phyloP scores from a whole-genome alignment of 2,797 vertebrate genomes.

The Hephaestus fuliginosus region DNA sequence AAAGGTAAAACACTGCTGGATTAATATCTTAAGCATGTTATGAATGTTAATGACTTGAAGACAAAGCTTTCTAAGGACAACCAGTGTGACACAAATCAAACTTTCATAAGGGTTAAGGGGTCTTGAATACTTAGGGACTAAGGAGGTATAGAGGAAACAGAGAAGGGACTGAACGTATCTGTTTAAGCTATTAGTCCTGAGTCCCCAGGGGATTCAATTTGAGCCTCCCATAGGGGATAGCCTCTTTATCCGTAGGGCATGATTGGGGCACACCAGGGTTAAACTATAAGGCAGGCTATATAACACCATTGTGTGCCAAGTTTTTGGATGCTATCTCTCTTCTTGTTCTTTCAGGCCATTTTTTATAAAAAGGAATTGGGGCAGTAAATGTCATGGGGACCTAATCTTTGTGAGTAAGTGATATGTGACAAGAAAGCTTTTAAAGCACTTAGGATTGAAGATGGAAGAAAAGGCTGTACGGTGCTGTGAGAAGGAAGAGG shows the following conservation, averaged over 20 bases:
- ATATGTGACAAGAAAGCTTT: conserved; percentile 79
- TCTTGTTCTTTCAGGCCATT: conserved; percentile 60
- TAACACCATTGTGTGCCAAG: conserved; percentile 75
- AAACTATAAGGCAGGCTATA: conserved; percentile 78
- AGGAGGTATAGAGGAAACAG: conserved; percentile 64
- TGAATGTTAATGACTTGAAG: conserved; percentile 60
- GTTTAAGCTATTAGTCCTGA: conserved; percentile 75
- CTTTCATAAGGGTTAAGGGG: conserved; percentile 71
- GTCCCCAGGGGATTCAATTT: conserved; percentile 71
- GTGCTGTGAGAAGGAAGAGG: conserved; percentile 76
- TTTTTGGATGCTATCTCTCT: conserved; percentile 67
- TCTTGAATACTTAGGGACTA: conserved; percentile 62
- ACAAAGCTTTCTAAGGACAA: conserved; percentile 47
- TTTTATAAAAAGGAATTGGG: conserved; percentile 72
- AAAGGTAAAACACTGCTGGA: conserved; percentile 46
- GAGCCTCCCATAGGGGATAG: conserved; percentile 80
- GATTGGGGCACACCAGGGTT: conserved; percentile 78
- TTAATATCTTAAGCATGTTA: conserved; percentile 53
- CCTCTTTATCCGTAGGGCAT: conserved; percentile 76
- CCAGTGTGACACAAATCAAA: conserved; percentile 61
- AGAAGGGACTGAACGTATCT: conserved; percentile 71
- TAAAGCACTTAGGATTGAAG: conserved; percentile 77
- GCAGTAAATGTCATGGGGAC: conserved; percentile 70
- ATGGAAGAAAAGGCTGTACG: conserved; percentile 68
- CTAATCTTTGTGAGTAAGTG: conserved; percentile 76